Evolutionary conservation across 2,888 invertebrate species (phyloP).

Genomic region (Drosophila maculinotata): DNA sequence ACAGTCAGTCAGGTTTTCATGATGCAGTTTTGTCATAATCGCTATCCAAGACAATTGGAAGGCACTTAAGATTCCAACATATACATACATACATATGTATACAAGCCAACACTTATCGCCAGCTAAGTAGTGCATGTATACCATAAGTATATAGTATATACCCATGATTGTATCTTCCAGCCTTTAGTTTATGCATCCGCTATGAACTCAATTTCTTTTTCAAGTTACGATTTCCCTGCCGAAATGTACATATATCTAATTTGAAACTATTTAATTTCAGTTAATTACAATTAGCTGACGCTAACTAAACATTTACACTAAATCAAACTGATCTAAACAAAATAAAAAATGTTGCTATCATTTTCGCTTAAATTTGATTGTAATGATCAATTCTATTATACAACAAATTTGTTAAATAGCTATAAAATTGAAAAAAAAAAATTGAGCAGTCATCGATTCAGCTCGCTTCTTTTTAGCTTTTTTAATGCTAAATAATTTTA

Average conservation of each 20-base stretch:
- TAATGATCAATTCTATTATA: background rate
- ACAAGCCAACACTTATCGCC: constrained; percentile 12
- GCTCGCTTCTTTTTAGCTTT: background rate
- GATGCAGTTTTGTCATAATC: constrained; percentile 56
- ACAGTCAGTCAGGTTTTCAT: constrained; percentile 22
- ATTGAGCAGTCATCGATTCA: background rate
- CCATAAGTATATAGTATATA: background rate
- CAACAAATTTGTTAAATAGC: background rate
- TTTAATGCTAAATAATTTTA: background rate
- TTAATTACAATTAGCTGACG: background rate
- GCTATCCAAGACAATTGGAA: constrained; percentile 37
- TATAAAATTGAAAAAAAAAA: background rate
- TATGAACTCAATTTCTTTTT: constrained; percentile 17
- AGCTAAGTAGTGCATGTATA: constrained; percentile 1
- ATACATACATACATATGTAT: background rate
- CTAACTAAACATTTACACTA: constrained; percentile 9
- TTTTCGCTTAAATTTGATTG: too few species aligned
- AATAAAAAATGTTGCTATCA: background rate
- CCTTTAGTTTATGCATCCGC: constrained; percentile 47
- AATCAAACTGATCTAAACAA: constrained; percentile 6
- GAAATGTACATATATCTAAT: constrained; percentile 33
- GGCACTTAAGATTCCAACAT: constrained; percentile 37
- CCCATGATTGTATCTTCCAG: constrained; percentile 7
- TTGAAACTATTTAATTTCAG: constrained; percentile 35
- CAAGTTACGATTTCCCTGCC: constrained; percentile 21